A percentile compares a stretch with the other conserved stretches of the same genome.
Evolutionary conservation across 2,888 invertebrate genomes (phyloP).

Genomic region (Selenia dentaria): DNA sequence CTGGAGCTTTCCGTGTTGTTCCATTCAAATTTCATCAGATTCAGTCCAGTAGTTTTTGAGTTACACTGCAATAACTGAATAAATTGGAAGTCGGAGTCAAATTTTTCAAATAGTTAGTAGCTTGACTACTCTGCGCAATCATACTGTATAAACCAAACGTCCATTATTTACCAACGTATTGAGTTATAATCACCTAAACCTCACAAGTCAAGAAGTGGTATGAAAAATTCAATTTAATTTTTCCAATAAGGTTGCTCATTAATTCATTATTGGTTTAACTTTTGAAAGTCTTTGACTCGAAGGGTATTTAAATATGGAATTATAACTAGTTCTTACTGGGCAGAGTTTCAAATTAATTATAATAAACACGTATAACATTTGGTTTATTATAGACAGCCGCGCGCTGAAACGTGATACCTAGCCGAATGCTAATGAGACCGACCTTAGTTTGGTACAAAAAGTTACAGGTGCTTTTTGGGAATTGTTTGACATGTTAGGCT

Average conservation of each 20-base stretch:
- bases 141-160: too few relatives aligned
- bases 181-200: background rate
- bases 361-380: slow-evolving; percentile 22
- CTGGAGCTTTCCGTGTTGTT: too few relatives aligned
- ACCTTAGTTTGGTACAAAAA: slow-evolving; percentile 16
- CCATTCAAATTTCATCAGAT: too few relatives aligned
- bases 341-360: slow-evolving; percentile 20
- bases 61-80: too few relatives aligned
- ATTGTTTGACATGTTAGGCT: slow-evolving; percentile 9
- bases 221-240: background rate
- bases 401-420: slow-evolving; percentile 17
- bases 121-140: too few relatives aligned
- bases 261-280: background rate
- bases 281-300: slow-evolving; percentile 3
- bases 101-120: too few relatives aligned
- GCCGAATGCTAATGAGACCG: slow-evolving; percentile 21
- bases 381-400: slow-evolving; percentile 21
- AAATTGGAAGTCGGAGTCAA: too few relatives aligned
- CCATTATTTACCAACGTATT: too few relatives aligned
- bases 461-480: slow-evolving; percentile 9
- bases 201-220: background rate
- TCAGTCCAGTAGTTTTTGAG: too few relatives aligned
- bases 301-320: slow-evolving; percentile 8
- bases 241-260: background rate
- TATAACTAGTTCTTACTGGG: slow-evolving; percentile 13